phyloP scores from a whole-genome alignment of 2,888 invertebrate species.

The Thymelicus sylvestris region DNA sequence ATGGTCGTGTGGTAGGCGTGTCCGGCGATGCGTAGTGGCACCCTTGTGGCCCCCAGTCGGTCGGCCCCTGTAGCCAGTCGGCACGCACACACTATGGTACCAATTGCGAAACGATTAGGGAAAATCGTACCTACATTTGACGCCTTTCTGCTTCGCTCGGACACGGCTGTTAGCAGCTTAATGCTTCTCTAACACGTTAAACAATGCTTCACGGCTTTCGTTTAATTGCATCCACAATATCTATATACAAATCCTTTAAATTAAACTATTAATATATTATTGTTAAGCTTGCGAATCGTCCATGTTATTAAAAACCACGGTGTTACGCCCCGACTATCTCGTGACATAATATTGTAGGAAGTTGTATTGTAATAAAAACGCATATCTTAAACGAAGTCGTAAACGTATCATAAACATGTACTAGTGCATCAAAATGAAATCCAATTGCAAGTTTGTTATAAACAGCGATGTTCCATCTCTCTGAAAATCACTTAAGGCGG shows the following conservation, averaged over 20 bases:
- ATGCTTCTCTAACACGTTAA: not conserved
- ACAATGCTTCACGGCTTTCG: not conserved
- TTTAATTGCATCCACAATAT: not conserved
- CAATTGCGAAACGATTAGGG: slow-evolving; percentile 64
- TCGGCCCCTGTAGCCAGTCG: slow-evolving; percentile 72
- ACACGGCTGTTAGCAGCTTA: not conserved
- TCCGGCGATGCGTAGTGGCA: slow-evolving; percentile 59
- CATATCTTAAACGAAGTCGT: slow-evolving; percentile 6
- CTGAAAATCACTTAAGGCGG: too few relatives aligned
- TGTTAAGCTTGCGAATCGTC: too few relatives aligned
- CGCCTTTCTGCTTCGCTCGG: slow-evolving; percentile 17
- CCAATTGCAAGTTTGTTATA: not conserved
- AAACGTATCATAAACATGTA: not conserved
- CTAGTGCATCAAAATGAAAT: slow-evolving; percentile 1
- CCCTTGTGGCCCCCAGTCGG: slow-evolving; percentile 78
- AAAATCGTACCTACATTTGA: slow-evolving; percentile 49
- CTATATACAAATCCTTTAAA: too few relatives aligned
- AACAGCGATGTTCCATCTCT: too few relatives aligned
- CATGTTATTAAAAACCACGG: not conserved
- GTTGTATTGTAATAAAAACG: slow-evolving; percentile 14
- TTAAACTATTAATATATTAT: too few relatives aligned
- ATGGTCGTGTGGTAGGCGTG: slow-evolving; percentile 62
- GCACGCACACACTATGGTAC: slow-evolving; percentile 54
- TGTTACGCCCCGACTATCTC: not conserved
- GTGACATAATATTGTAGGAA: slow-evolving; percentile 15